phyloP scores from a whole-genome alignment of 2,113 vertebrate species.

The Mus pahari region DNA sequence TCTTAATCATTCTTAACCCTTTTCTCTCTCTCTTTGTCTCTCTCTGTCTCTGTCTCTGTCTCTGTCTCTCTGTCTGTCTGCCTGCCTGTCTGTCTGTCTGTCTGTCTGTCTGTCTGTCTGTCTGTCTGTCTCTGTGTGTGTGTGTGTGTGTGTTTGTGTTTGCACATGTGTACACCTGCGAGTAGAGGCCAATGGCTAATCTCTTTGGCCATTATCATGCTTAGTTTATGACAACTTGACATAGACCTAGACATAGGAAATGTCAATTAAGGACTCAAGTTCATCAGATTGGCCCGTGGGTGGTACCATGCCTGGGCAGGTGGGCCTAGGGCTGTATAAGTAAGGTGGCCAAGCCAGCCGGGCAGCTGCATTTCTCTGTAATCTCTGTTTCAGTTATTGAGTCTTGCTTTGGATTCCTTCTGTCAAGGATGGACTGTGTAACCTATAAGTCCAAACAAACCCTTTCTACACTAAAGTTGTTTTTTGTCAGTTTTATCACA shows the following conservation, averaged over 20 bases:
- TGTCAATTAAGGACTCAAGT: not conserved
- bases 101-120: too few relatives aligned
- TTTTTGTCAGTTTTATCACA: not conserved
- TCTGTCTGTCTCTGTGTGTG: too few relatives aligned
- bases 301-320: not conserved
- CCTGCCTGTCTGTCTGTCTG: too few relatives aligned
- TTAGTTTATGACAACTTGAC: not conserved
- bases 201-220: not conserved
- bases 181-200: not conserved
- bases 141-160: not conserved
- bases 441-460: not conserved
- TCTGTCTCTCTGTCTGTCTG: too few relatives aligned
- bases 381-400: not conserved
- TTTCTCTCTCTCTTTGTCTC: not conserved
- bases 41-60: too few relatives aligned
- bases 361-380: not conserved
- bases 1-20: not conserved
- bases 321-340: not conserved
- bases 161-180: not conserved
- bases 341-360: not conserved
- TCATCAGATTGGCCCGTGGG: not conserved
- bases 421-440: not conserved
- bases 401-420: not conserved
- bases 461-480: not conserved
- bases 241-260: not conserved